These are phyloP conservation scores for Neoaliturus tenellus DNA, from an alignment of 2,888 invertebrate species.

Conservation along the genomic window DNA sequence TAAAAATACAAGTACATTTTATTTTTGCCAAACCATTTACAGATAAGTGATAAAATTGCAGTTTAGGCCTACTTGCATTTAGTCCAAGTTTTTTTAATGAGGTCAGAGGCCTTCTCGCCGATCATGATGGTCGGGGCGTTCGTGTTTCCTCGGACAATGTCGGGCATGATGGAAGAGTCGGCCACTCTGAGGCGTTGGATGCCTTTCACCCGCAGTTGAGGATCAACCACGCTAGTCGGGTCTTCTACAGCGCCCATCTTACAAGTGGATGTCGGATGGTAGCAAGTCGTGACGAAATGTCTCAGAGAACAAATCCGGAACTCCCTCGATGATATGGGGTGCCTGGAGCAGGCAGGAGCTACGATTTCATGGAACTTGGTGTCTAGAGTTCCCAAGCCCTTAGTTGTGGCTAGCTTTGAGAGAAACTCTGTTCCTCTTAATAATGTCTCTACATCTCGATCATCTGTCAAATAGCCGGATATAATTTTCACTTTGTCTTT, in stretches of 20 bases:
- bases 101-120: constrained; percentile 69
- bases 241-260: constrained; percentile 77
- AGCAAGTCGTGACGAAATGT: constrained; percentile 75
- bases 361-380: constrained; percentile 73
- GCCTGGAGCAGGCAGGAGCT: constrained; percentile 75
- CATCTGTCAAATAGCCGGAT: constrained; percentile 62
- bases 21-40: too few species aligned
- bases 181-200: constrained; percentile 74
- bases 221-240: constrained; percentile 74
- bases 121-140: constrained; percentile 75
- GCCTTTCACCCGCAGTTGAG: constrained; percentile 75
- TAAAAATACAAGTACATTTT: too few species aligned
- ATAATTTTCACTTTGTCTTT: constrained; percentile 65
- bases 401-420: constrained; percentile 65
- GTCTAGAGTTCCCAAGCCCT: constrained; percentile 64
- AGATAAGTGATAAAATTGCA: too few species aligned
- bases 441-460: constrained; percentile 61
- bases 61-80: too few species aligned
- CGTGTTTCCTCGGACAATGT: constrained; percentile 76
- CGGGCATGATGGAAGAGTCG: constrained; percentile 76
- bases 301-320: constrained; percentile 78
- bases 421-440: constrained; percentile 65
- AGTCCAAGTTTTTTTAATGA: constrained; percentile 68
- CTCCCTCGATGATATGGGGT: constrained; percentile 54
- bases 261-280: constrained; percentile 82